These are phyloP conservation scores for Crenichthys baileyi DNA, from an alignment of 2,797 vertebrate species.

Conservation along the genomic window DNA sequence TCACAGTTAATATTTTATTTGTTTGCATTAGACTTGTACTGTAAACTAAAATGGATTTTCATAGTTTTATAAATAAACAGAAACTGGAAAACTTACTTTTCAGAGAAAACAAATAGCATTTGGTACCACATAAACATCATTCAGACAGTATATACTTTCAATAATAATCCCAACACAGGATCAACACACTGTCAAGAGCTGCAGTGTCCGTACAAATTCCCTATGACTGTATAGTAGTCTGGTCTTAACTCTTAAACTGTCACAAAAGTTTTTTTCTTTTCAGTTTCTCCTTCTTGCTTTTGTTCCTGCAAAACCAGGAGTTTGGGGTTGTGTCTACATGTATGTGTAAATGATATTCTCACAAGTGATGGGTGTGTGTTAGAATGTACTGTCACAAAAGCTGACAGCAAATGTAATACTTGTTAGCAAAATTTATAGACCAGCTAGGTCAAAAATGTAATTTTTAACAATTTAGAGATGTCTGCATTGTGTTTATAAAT, in stretches of 20 bases:
- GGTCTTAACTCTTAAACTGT: slow-evolving; percentile 16
- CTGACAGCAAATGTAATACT: slow-evolving; percentile 13
- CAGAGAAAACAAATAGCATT: neutral
- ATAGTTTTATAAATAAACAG: neutral
- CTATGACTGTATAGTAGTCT: slow-evolving; percentile 22
- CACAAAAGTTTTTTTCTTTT: slow-evolving; percentile 22
- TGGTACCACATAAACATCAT: slow-evolving; percentile 2
- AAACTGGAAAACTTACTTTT: neutral
- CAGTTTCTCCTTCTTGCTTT: neutral
- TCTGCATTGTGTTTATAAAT: neutral
- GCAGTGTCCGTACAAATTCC: slow-evolving; percentile 44
- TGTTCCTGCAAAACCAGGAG: slow-evolving; percentile 23
- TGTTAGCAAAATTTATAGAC: neutral
- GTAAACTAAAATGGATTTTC: neutral
- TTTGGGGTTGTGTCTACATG: slow-evolving; percentile 14
- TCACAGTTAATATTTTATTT: neutral
- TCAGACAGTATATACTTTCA: slow-evolving; percentile 24
- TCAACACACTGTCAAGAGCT: slow-evolving; percentile 26
- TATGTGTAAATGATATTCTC: slow-evolving; percentile 1
- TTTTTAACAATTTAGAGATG: neutral
- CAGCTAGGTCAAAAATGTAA: too few relatives aligned
- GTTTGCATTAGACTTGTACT: neutral
- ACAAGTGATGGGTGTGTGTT: slow-evolving; percentile 11
- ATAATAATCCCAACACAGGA: slow-evolving; percentile 48
- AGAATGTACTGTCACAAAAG: slow-evolving; percentile 7